A percentile compares a stretch with the other conserved stretches of the same genome.
phyloP scores from a whole-genome alignment of 2,888 invertebrate species.

The Eudemis profundana region DNA sequence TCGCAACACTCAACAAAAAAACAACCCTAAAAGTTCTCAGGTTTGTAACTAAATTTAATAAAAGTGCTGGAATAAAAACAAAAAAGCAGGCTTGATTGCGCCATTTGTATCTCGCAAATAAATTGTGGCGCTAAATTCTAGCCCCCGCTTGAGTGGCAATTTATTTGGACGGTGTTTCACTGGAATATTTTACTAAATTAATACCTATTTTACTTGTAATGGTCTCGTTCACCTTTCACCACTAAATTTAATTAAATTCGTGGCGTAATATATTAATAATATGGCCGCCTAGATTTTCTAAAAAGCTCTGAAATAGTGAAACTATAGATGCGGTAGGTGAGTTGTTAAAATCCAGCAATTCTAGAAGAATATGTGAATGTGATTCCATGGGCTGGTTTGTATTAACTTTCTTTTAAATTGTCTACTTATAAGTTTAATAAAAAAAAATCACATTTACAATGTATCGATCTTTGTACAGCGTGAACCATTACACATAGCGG shows the following conservation, averaged over 20 bases:
- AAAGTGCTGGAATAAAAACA: slow-evolving; percentile 11
- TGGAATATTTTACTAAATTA: slow-evolving; percentile 4
- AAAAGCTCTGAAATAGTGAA: no score
- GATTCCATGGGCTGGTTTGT: no score
- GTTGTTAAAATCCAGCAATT: no score
- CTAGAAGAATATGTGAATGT: no score
- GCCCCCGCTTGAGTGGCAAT: slow-evolving; percentile 24
- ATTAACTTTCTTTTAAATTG: no score
- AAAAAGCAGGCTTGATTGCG: slow-evolving; percentile 14
- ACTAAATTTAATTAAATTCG: not conserved
- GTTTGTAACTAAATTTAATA: slow-evolving; percentile 4
- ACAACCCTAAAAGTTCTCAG: not conserved
- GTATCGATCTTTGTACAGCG: no score
- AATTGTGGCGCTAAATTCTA: slow-evolving; percentile 18
- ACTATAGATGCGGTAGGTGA: no score
- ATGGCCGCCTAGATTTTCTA: not conserved
- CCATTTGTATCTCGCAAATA: slow-evolving; percentile 34
- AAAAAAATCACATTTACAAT: no score
- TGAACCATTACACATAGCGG: no score
- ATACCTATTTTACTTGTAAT: slow-evolving; percentile 4
- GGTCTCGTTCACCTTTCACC: not conserved
- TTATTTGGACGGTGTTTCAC: slow-evolving; percentile 19
- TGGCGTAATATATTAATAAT: not conserved
- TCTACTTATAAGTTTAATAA: no score
- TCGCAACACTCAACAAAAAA: not conserved